Evolutionary conservation across 2,888 invertebrate species (phyloP).

Genomic region (Eristalinus aeneus): DNA sequence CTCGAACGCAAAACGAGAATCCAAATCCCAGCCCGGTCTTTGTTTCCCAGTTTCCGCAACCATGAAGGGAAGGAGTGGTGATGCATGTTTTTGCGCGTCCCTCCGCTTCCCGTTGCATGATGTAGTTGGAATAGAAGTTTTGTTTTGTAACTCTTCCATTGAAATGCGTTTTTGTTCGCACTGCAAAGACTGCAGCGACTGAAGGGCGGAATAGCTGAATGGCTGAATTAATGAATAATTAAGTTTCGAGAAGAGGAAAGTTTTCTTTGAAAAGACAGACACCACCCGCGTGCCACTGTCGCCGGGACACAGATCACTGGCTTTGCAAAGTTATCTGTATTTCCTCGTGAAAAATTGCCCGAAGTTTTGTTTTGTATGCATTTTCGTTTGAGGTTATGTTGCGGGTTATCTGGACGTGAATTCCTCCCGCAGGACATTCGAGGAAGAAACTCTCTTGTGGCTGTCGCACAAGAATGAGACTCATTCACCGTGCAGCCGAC

Average conservation of each 20-base stretch:
- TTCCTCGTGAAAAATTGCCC: constrained; percentile 37
- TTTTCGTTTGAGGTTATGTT: constrained; percentile 22
- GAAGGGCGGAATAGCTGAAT: background rate
- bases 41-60: constrained; percentile 22
- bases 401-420: constrained; percentile 36
- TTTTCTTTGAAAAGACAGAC: constrained; percentile 18
- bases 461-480: constrained; percentile 16
- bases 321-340: background rate
- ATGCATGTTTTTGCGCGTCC: background rate
- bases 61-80: background rate
- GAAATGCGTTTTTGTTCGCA: constrained; percentile 23
- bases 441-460: constrained; percentile 8
- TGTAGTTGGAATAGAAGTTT: constrained; percentile 9
- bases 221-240: constrained; percentile 50
- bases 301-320: background rate
- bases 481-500: background rate
- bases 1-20: constrained; percentile 2
- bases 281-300: background rate
- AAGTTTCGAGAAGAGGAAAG: constrained; percentile 22
- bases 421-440: constrained; percentile 47
- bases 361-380: constrained; percentile 42
- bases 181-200: background rate
- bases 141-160: constrained; percentile 15
- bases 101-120: background rate
- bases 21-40: background rate